Evolutionary conservation across 2,113 vertebrate genomes (phyloP).

Genomic region (Junco hyemalis): DNA sequence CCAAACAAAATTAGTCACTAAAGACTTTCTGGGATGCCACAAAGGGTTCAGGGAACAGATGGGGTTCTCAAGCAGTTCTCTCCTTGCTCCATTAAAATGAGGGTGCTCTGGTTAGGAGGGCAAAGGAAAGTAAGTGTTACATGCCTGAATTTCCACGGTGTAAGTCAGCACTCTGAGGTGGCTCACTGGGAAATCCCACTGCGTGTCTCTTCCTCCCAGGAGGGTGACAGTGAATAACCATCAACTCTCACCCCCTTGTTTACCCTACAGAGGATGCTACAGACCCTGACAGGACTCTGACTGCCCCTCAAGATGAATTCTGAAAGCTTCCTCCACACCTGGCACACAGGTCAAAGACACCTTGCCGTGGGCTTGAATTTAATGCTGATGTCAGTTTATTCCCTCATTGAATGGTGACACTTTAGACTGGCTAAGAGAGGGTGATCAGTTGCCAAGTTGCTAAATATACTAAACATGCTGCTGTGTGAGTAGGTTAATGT

Average conservation of each 20-base stretch:
- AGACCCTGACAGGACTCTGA: not conserved
- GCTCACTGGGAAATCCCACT: not conserved
- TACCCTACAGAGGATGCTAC: not conserved
- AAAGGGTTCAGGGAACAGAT: not conserved
- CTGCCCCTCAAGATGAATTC: not conserved
- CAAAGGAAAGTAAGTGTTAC: not conserved
- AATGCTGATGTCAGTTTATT: not conserved
- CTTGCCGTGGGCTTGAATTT: not conserved
- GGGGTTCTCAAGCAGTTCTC: fast-evolving
- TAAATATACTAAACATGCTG: conserved; percentile 23
- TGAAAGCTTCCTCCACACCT: not conserved
- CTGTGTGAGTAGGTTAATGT: not conserved
- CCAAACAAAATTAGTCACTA: not conserved
- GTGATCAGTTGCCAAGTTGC: not conserved
- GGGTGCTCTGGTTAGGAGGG: not conserved
- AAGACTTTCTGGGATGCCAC: not conserved
- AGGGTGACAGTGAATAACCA: not conserved
- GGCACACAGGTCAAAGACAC: not conserved
- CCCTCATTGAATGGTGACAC: not conserved
- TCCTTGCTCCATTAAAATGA: not conserved
- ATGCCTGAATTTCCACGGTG: fast-evolving
- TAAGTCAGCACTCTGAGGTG: not conserved
- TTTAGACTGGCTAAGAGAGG: not conserved
- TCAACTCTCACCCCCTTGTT: not conserved
- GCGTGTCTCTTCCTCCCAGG: not conserved